phyloP scores from a whole-genome alignment of 2,797 vertebrate species.

The Centropyge bicolor region DNA sequence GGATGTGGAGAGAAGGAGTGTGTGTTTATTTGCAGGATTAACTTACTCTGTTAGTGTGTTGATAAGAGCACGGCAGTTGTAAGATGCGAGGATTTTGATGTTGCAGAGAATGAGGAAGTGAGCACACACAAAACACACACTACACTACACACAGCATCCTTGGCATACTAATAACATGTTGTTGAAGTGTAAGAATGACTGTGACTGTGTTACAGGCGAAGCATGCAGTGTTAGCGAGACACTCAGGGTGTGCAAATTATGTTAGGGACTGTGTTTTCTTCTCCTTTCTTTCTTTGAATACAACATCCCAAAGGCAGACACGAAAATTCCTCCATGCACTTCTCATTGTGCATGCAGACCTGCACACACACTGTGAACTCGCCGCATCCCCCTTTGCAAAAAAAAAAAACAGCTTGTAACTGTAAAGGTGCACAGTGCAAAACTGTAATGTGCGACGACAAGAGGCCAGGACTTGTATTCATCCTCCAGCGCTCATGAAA shows the following conservation, averaged over 20 bases:
- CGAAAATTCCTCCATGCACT: background rate
- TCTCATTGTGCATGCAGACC: constrained; percentile 7
- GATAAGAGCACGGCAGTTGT: constrained; percentile 54
- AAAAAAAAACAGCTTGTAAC: background rate
- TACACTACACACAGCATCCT: background rate
- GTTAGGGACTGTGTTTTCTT: background rate
- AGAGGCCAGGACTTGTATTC: constrained; percentile 42
- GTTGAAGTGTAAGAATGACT: constrained; percentile 16
- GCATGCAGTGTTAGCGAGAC: background rate
- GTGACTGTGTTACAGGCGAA: constrained; percentile 11
- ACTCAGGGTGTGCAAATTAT: constrained; percentile 15
- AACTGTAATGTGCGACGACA: constrained; percentile 51
- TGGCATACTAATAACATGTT: constrained; percentile 43
- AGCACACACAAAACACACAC: constrained; percentile 25
- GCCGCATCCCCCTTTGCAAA: background rate
- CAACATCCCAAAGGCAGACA: background rate
- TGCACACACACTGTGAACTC: background rate
- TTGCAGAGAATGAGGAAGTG: constrained; percentile 21
- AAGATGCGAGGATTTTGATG: constrained; percentile 59
- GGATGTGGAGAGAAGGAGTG: constrained; percentile 29
- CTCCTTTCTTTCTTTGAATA: background rate
- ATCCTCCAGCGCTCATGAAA: constrained; percentile 34
- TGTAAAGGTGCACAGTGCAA: constrained; percentile 14
- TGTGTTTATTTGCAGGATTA: constrained; percentile 67
- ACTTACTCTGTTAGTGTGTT: constrained; percentile 61